Evolutionary conservation across 2,797 vertebrate genomes (phyloP).

Genomic region (Mus spretus): DNA sequence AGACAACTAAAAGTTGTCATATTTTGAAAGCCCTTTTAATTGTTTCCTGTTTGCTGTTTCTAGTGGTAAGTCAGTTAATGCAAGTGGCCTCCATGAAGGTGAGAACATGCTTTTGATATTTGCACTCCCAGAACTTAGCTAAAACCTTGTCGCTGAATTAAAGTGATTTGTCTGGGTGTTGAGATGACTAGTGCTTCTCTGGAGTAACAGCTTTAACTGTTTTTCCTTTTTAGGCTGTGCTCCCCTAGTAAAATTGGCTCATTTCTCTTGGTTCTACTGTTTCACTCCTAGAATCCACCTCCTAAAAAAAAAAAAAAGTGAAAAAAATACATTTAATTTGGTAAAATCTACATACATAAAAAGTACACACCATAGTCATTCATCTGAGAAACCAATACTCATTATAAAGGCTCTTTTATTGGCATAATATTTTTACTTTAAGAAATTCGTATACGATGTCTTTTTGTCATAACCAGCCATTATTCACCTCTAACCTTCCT

Average conservation of each 20-base stretch:
- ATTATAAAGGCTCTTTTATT: background rate
- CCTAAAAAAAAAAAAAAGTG: background rate
- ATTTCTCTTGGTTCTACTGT: background rate
- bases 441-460: background rate
- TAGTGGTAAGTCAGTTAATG: background rate
- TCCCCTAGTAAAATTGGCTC: background rate
- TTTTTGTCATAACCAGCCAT: background rate
- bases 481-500: background rate
- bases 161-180: constrained; percentile 10
- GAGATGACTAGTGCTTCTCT: background rate
- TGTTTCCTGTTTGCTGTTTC: background rate
- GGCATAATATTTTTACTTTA: background rate
- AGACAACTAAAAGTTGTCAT: background rate
- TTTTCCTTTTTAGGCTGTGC: constrained; percentile 18
- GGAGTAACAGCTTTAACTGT: background rate
- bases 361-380: constrained; percentile 2
- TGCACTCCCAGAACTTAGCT: background rate
- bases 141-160: background rate
- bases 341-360: constrained; percentile 7
- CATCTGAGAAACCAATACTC: background rate
- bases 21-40: background rate
- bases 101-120: background rate
- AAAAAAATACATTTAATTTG: background rate
- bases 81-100: background rate
- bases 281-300: background rate